These are phyloP conservation scores for Selenia dentaria DNA, from an alignment of 2,888 invertebrate genomes.

Conservation along the genomic window DNA sequence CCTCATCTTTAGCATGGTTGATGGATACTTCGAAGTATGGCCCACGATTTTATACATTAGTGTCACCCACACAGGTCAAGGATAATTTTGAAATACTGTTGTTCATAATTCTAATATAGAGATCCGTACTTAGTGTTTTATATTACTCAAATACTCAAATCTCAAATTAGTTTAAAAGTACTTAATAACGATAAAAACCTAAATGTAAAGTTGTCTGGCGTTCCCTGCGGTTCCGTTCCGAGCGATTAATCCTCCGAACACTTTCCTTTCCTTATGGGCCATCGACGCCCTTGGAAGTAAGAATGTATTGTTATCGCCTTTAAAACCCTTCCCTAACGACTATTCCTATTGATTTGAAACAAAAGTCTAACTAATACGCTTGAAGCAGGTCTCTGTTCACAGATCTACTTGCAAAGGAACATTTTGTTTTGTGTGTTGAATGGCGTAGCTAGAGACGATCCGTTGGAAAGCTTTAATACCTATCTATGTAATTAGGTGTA, in stretches of 20 bases:
- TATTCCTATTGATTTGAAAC: constrained; percentile 25
- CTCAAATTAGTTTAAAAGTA: too few species aligned
- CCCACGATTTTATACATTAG: constrained; percentile 91
- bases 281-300: constrained; percentile 11
- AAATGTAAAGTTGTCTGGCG: constrained; percentile 16
- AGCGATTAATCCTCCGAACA: constrained; percentile 30
- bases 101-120: too few species aligned
- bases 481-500: too few species aligned
- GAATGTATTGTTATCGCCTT: constrained; percentile 26
- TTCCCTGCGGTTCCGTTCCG: constrained; percentile 21
- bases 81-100: too few species aligned
- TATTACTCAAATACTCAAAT: too few species aligned
- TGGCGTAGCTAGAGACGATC: background rate
- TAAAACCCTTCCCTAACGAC: constrained; percentile 22
- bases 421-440: constrained; percentile 12
- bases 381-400: constrained; percentile 8
- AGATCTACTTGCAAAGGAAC: constrained; percentile 8
- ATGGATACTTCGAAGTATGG: constrained; percentile 86
- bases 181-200: constrained; percentile 4
- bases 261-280: constrained; percentile 23
- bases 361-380: constrained; percentile 19
- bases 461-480: too few species aligned
- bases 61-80: constrained; percentile 87
- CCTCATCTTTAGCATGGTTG: constrained; percentile 88
- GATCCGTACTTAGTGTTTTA: too few species aligned